These are phyloP conservation scores for Pygathrix nemaeus DNA, from an alignment of 2,113 vertebrate species.

Conservation along the genomic window DNA sequence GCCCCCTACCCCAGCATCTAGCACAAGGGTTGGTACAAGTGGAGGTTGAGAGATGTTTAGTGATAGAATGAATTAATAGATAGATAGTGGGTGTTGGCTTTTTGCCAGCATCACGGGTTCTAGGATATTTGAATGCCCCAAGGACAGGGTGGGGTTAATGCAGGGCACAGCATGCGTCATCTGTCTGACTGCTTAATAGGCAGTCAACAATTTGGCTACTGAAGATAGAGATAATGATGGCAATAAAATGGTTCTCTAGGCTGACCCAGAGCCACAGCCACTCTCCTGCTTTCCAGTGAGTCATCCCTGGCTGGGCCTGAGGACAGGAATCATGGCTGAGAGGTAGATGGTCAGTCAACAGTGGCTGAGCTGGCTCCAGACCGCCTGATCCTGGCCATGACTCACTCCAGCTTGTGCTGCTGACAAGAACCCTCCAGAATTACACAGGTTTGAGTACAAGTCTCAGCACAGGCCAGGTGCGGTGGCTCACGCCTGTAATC, in stretches of 20 bases:
- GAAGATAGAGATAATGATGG: constrained; percentile 16
- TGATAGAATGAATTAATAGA: neutral
- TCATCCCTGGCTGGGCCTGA: constrained; percentile 8
- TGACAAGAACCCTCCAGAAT: neutral
- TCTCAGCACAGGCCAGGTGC: neutral
- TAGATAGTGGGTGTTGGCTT: neutral
- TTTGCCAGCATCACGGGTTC: neutral
- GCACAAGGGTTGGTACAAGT: neutral
- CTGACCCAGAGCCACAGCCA: neutral
- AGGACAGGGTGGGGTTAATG: neutral
- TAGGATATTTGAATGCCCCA: neutral
- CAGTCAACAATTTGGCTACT: constrained; percentile 28
- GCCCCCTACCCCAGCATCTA: neutral
- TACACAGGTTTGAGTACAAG: neutral
- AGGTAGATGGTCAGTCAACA: neutral
- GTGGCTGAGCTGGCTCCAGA: neutral
- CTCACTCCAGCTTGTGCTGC: neutral
- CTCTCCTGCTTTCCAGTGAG: neutral
- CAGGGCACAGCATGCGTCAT: neutral
- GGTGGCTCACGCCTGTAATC: too few species aligned
- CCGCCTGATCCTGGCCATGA: neutral
- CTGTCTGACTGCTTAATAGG: neutral
- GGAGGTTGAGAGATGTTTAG: neutral
- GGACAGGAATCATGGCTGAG: neutral
- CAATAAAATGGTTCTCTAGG: constrained; percentile 47